Base-by-base conservation (phyloP, 2,797 vertebrate genomes). In the Cottoperca gobio region DNA sequence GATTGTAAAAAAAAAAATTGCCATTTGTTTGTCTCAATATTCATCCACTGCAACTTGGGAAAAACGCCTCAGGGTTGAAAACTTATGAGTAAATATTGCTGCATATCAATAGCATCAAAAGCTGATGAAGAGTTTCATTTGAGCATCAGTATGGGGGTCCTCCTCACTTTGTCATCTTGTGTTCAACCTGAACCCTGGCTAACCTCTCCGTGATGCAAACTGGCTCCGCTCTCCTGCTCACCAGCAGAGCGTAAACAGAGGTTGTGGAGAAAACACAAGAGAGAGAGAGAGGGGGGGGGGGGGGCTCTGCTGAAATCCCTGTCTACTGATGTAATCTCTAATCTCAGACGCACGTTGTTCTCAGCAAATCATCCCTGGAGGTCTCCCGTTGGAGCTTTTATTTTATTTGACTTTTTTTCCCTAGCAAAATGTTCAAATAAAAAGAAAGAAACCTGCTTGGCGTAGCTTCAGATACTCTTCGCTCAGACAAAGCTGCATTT, bases 241-340 rank as follows among this genome's bases (percentile, higher is more conserved):
- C 75, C 73, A 84, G 85, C 86, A 77, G 88, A 89, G 86, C 67
- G 58, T 89, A 91, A 93, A 91, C 88, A 91, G 83, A 91, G 75
- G 78, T 88, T 78, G 77, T 79, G 70, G 69, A 82, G 83, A 75
- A 79, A 77, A 64, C 33, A 7, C 55, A 45, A 60, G n/a, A n/a
- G n/a, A n/a, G n/a, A n/a, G n/a, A n/a, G n/a, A n/a, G n/a, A n/a
- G n/a, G n/a, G n/a, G n/a, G n/a, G n/a, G n/a, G 46, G 63, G 78
- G n/a, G n/a, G n/a, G n/a, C 70, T 88, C 73, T 59, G 70, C 86
- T 80, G 28, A 89, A 88, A 89, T 83, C 88, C 84, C 76, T 76
- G 67, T 71, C 83, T 76, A 79, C 86, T 92, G 90, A 93, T 88
- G 89, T 83, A 88, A 90, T 90, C 88, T 88, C 86, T 89, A 90